Conservation (phyloP, 2,797 vertebrate genomes). For the Girardinus metallicus region DNA sequence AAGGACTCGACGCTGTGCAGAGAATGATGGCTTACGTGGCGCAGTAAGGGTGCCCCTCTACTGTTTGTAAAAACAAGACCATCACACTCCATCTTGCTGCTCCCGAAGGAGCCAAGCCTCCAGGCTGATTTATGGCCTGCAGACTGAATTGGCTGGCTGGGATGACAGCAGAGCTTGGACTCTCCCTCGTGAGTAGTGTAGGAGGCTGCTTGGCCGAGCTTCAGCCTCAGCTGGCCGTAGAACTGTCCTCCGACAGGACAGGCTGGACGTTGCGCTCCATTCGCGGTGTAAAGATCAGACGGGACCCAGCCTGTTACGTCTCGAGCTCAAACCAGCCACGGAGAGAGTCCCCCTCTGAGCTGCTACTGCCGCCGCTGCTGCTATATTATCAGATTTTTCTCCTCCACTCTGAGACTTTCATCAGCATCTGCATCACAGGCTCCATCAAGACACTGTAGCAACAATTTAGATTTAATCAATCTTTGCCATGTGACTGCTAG, state of each 20-base stretch:
- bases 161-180: conserved; percentile 81
- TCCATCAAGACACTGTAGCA: conserved; percentile 70
- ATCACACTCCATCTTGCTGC: conserved; percentile 86
- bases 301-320: conserved; percentile 39
- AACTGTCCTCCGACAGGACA: conserved; percentile 65
- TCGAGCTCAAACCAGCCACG: conserved; percentile 22
- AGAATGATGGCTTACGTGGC: conserved; percentile 79
- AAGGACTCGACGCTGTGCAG: conserved; percentile 67
- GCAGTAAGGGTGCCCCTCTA: conserved; percentile 80
- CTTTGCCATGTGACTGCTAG: conserved; percentile 77
- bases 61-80: conserved; percentile 88
- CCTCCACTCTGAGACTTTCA: conserved; percentile 45
- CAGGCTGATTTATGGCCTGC: conserved; percentile 84
- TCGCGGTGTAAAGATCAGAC: conserved; percentile 48
- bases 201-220: conserved; percentile 68
- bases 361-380: conserved; percentile 30
- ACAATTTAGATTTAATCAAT: conserved; percentile 81
- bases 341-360: conserved; percentile 18
- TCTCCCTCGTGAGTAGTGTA: conserved; percentile 76
- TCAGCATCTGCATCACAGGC: conserved; percentile 65
- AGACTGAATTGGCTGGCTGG: conserved; percentile 81
- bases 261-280: conserved; percentile 58
- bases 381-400: conserved; percentile 29
- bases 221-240: conserved; percentile 66
- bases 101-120: conserved; percentile 82